Base-by-base conservation (phyloP, 2,888 invertebrate genomes). In the Mantis religiosa region DNA sequence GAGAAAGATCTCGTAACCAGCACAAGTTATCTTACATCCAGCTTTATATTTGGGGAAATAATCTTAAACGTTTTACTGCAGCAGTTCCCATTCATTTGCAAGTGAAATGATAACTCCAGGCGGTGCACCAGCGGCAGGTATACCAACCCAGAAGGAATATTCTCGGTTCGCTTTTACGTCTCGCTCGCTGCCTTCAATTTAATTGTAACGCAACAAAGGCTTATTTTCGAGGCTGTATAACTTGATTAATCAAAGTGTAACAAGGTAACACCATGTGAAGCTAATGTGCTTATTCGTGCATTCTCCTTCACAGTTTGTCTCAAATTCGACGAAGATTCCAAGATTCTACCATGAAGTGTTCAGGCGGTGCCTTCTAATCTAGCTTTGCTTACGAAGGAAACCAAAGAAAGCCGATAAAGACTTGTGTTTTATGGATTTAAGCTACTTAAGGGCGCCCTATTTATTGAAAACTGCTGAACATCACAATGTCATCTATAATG, bases 31-130 rank as follows among this genome's bases (percentile, higher is more conserved):
- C 54, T 25, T 14, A 25, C 54, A 71, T 71, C 54, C 6, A 71
- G 54, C 54, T 71, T 71, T 71, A 88, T 89, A 89, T 89, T 84
- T 87, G 84, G 84, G 88, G 28, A 87, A 89, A 89, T 88, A 89
- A 89, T 89, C 85, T 89, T 89, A 88, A 89, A 89, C 88, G 88
- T 88, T 89, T 89, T 89, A 89, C 85, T 82, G 86, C 85, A 20
- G 54, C 89, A 85, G 84, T 87, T 89, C 85, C 85, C 89, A 89
- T 89, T 71, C 88, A 88, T 89, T 88, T 89, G 89, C 89, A 89
- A 89, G 89, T 89, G 85, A 89, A 89, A 88, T 89, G 54, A 71
- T 71, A 4, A 71, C 54, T 71, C 54, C 54, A 71, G 54, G 54
- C 54, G 54, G 54, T 71, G 54, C 54, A 71, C 54, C 20, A 20